phyloP scores from a whole-genome alignment of 2,797 vertebrate species.

The Acanthurus tractus region DNA sequence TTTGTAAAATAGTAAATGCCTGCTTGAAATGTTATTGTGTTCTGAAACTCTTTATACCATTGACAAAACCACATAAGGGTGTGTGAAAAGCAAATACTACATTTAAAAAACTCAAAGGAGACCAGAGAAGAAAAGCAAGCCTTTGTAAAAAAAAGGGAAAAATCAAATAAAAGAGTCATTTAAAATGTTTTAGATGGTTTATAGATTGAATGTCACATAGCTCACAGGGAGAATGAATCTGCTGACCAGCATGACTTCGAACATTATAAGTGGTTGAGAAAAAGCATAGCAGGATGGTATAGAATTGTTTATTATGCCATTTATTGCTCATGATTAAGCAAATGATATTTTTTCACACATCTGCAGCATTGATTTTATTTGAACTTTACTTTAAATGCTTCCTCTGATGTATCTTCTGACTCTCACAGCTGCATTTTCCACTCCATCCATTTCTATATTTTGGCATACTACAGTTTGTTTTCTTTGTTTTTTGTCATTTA shows the following conservation, averaged over 20 bases:
- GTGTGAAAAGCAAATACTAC: not conserved
- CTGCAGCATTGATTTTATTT: constrained; percentile 19
- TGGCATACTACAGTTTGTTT: constrained; percentile 6
- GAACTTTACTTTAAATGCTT: constrained; percentile 16
- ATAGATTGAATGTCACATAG: not conserved
- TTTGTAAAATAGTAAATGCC: constrained; percentile 30
- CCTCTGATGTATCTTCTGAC: not conserved
- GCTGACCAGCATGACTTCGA: not conserved
- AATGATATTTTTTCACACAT: no score
- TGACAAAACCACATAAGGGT: constrained; percentile 27
- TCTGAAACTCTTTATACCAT: constrained; percentile 14
- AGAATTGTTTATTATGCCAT: no score
- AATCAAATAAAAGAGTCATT: not conserved
- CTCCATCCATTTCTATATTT: constrained; percentile 8
- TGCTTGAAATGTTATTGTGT: constrained; percentile 24
- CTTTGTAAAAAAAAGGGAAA: not conserved
- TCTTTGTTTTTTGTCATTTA: constrained; percentile 24
- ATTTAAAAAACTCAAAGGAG: not conserved
- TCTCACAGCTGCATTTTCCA: constrained; percentile 10
- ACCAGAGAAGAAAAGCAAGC: constrained; percentile 18
- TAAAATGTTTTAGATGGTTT: not conserved
- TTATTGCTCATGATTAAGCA: no score
- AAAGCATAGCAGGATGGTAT: no score
- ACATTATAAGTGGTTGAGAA: no score
- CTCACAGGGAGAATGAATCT: not conserved